Evolutionary conservation across 2,113 vertebrate genomes (phyloP), one percentile per base, ranked within the genome.

Genomic region (Pionites leucogaster): DNA sequence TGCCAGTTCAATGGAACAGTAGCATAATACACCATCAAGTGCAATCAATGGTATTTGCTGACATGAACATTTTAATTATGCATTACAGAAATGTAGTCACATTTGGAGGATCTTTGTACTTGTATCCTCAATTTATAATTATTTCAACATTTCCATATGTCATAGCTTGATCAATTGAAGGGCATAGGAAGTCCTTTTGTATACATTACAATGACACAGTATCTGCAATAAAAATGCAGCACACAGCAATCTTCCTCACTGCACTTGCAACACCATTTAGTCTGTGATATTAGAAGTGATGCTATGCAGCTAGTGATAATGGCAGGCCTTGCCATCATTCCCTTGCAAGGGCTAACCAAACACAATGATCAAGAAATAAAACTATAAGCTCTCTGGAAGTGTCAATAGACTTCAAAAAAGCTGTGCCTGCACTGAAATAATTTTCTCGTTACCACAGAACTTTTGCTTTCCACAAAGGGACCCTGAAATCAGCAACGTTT

Each of bases 101-200:
- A 90, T 95, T 71, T 80, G 59, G 37, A 80, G 37, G 64, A 94
- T 60, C 90, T 95, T 96, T 94, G 67, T 72, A 82, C 25, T 82
- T 65, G 65, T 41, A 65, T 79, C 46, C 82, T 80, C 63, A 84
- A 87, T 60, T 95, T 62, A 91, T 90, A 91, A 94, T 87, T 93
- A 96, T 90, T 93, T 82, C 75, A 95, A 70, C 67, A 94, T 79
- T 92, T 79, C 63, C 4, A 0, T 75, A 89, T 59, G 50, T 85
- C 71, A 76, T 44, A 57, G 25, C 59, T 67, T 77, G 79, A 95
- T 86, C 75, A 90, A 69, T 35, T 62, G 79, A 96, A 94, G 75
- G 75, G 71, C 92, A 90, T 13, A 59, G 42, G 64, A 87, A 78
- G 69, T 24, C 57, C 49, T 84, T 18, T 47, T 29, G 13, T 86